Percentiles rank a stretch among this genome's conserved stretches.
These are phyloP conservation scores for Periplaneta americana DNA, from an alignment of 1,140 invertebrate species.

Conservation along the genomic window DNA sequence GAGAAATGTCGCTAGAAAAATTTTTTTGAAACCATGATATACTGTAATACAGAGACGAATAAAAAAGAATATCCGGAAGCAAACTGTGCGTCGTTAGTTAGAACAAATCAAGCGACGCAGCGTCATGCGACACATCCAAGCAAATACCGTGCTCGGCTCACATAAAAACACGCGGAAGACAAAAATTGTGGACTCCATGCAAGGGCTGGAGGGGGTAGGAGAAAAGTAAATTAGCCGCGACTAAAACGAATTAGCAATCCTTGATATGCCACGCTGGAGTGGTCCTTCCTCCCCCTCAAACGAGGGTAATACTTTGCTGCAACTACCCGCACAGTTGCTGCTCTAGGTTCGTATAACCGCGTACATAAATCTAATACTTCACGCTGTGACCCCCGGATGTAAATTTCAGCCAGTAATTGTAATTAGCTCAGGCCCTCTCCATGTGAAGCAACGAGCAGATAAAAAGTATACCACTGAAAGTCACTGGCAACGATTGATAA, in stretches of 20 bases:
- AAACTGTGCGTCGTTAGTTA: background rate
- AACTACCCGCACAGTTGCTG: background rate
- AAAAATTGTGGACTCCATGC: background rate
- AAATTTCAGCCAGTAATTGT: background rate
- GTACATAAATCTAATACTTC: background rate
- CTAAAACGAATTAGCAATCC: constrained; percentile 14
- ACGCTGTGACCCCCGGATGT: background rate
- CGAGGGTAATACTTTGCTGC: background rate
- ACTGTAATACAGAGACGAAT: background rate
- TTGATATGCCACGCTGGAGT: constrained; percentile 1
- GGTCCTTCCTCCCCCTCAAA: background rate
- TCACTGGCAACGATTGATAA: background rate
- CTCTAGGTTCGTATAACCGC: background rate
- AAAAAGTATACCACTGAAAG: background rate
- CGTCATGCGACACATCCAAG: background rate
- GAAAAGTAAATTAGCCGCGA: constrained; percentile 5
- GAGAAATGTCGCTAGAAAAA: background rate
- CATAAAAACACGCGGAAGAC: background rate
- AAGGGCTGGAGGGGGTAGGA: background rate
- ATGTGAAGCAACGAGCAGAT: background rate
- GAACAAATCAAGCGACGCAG: background rate
- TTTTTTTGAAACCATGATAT: too few relatives aligned
- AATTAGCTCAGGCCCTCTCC: background rate
- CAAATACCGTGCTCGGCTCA: background rate
- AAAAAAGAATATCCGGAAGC: background rate